These are phyloP conservation scores for Hyalella azteca DNA, from an alignment of 2,888 invertebrate species.

Conservation along the genomic window DNA sequence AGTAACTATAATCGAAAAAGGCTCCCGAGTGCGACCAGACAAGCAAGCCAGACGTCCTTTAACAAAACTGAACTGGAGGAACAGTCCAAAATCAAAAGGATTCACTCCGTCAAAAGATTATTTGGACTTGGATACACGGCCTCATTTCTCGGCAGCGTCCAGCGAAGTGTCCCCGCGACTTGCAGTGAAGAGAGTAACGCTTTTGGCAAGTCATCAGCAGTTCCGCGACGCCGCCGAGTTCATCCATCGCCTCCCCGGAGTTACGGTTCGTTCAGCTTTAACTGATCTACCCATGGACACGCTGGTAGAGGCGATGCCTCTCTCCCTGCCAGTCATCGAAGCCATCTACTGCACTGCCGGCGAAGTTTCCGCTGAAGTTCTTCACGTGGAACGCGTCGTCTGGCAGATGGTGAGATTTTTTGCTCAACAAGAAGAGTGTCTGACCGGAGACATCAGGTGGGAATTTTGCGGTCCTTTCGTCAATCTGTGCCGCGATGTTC, in stretches of 20 bases:
- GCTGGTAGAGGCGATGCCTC: conserved; percentile 86
- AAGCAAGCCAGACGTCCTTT: conserved; percentile 55
- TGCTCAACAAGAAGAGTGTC: conserved; percentile 63
- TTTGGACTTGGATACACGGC: conserved; percentile 59
- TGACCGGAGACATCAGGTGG: conserved; percentile 60
- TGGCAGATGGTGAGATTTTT: conserved; percentile 86
- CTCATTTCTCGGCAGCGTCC: conserved; percentile 61
- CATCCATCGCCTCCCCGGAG: conserved; percentile 78
- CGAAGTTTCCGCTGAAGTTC: conserved; percentile 59
- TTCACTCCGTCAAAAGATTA: conserved; percentile 55
- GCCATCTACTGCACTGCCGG: conserved; percentile 72
- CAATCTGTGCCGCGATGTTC: conserved; percentile 64
- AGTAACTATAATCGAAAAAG: conserved; percentile 50
- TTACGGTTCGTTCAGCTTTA: conserved; percentile 74
- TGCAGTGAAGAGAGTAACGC: conserved; percentile 70
- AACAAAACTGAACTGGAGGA: conserved; percentile 60
- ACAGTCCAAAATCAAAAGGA: conserved; percentile 60
- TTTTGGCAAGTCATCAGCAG: conserved; percentile 85
- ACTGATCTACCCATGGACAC: conserved; percentile 82
- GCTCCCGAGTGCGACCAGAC: conserved; percentile 57
- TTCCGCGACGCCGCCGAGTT: conserved; percentile 89
- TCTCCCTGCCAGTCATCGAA: conserved; percentile 84
- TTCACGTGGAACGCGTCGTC: conserved; percentile 77
- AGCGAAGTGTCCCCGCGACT: conserved; percentile 66
- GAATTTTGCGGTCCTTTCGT: conserved; percentile 63